Conservation (phyloP, 2,888 invertebrate species). For the Eupithecia abbreviata region DNA sequence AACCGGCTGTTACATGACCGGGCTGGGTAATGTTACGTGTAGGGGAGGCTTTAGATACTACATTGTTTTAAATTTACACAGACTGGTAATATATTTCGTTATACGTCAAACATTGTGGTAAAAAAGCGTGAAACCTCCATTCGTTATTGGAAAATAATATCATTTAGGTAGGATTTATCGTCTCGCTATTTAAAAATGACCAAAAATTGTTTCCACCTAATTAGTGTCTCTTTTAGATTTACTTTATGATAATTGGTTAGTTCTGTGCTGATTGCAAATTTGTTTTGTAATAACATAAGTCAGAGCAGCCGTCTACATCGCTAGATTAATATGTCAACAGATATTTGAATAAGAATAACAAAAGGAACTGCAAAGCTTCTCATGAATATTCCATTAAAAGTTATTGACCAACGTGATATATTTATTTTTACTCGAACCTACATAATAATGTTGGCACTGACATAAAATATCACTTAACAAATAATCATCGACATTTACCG, state of each 20-base stretch:
- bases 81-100: background rate
- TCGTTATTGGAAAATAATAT: background rate
- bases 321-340: slow-evolving; percentile 24
- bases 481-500: slow-evolving; percentile 45
- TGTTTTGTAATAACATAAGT: slow-evolving; percentile 2
- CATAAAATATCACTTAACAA: slow-evolving; percentile 51
- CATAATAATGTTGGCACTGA: slow-evolving; percentile 36
- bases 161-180: background rate
- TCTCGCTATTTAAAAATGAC: background rate
- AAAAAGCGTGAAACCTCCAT: background rate
- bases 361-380: slow-evolving; percentile 20
- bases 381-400: slow-evolving; percentile 31
- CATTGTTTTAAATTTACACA: background rate
- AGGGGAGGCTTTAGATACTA: slow-evolving; percentile 11
- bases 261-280: slow-evolving; percentile 3
- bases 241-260: slow-evolving; percentile 13
- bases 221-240: slow-evolving; percentile 2
- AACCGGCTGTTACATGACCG: slow-evolving; percentile 28
- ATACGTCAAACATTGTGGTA: background rate
- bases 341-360: slow-evolving; percentile 26
- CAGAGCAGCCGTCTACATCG: background rate
- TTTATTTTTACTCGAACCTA: slow-evolving; percentile 31
- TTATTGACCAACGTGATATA: slow-evolving; percentile 26
- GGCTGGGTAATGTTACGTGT: slow-evolving; percentile 30
- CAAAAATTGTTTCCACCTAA: slow-evolving; percentile 3